phyloP scores from a whole-genome alignment of 2,113 vertebrate genomes.

The Istiophorus platypterus region DNA sequence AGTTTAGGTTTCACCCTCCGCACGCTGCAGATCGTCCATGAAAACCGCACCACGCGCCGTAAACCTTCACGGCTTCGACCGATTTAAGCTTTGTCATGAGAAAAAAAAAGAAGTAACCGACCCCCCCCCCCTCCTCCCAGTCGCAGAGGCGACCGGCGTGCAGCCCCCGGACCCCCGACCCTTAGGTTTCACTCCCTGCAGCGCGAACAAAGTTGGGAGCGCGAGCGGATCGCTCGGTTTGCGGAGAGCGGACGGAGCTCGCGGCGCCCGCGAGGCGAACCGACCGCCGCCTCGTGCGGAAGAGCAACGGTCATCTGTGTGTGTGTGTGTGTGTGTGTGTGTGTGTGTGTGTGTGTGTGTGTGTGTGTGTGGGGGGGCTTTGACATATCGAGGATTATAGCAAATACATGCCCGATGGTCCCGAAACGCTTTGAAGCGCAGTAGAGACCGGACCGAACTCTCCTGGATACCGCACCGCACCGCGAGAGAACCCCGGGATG shows the following conservation, averaged over 20 bases:
- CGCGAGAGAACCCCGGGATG: too few relatives aligned
- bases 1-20: neutral
- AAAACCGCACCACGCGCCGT: neutral
- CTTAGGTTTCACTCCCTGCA: conserved; percentile 28
- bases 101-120: neutral
- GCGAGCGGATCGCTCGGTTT: conserved; percentile 32
- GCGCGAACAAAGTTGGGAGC: conserved; percentile 45
- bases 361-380: too few relatives aligned
- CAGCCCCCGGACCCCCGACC: conserved; percentile 6
- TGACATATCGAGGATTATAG: neutral
- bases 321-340: too few relatives aligned
- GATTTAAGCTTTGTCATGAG: neutral
- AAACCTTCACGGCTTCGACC: neutral
- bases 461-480: neutral
- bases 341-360: too few relatives aligned
- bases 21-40: neutral
- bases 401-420: neutral
- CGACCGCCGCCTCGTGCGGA: neutral
- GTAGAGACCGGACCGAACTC: neutral
- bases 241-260: conserved; percentile 5
- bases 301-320: neutral
- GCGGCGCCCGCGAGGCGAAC: conserved; percentile 10
- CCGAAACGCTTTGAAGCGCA: neutral
- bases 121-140: neutral
- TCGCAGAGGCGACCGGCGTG: conserved; percentile 2